Evolutionary conservation across 2,888 invertebrate genomes (phyloP), one percentile per base, ranked within the genome.

Genomic region (Hemicrepidius hirtus): DNA sequence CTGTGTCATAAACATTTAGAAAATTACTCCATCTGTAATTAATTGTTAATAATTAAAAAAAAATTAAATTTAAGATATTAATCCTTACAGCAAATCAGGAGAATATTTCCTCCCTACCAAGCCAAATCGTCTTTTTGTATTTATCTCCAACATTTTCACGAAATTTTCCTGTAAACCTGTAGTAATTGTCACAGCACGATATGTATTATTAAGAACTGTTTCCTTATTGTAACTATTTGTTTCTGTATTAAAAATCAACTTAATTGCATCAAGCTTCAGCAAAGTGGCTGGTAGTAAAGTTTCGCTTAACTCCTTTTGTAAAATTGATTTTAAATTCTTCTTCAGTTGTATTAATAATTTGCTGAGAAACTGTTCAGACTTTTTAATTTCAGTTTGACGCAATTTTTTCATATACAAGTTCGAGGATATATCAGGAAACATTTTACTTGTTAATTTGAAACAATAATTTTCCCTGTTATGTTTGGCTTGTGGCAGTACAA

Each of bases 391-490:
- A 24, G 24, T 24, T 24, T 24, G 2, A 24, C 49, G 18, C 57
- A 62, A 71, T 12, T 71, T 49, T 5, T 76, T 68, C 49, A 78
- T 20, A 46, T 77, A 78, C 21, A 79, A 53, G 46, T 74, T 70
- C 13, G 78, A 77, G 12, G 78, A 65, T 28, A 81, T 59, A 46
- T 81, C 80, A 35, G 73, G 76, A 32, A 80, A 76, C 21, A 81
- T 64, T 46, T 78, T 68, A 16, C 60, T 68, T 0, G 79, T 65
- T 32, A 79, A 53, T 40, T 78, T 69, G 35, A 81, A 59, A 57
- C 81, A 82, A 59, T 77, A 24, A 24, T 5, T 24, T 24, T 24
- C 24, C 7, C 78, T 68, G 10, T 71, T 44, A 5, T 59, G 20
- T 55, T 65, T 74, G n/a, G 70, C 67, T 49, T 72, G 76, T 4